These are phyloP conservation scores for Hybos culiciformis DNA, from an alignment of 2,888 invertebrate genomes.

Conservation along the genomic window DNA sequence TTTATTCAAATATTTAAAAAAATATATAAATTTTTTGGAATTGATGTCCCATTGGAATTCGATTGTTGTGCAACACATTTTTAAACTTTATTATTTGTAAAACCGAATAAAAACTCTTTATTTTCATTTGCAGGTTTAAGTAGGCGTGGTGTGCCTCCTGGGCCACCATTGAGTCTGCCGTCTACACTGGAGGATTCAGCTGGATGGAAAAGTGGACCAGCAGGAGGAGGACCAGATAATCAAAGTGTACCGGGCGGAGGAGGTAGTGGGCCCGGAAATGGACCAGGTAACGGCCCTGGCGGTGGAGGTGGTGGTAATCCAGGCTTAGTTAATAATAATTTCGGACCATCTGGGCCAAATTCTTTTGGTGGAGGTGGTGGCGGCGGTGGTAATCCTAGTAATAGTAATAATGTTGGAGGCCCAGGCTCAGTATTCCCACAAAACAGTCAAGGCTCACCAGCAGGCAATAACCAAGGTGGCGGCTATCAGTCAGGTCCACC, in stretches of 20 bases:
- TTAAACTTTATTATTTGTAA: too few relatives aligned
- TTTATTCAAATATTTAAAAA: too few relatives aligned
- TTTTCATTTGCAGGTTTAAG: conserved; percentile 54
- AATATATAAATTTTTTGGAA: too few relatives aligned
- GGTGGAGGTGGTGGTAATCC: conserved; percentile 46
- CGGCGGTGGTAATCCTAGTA: too few relatives aligned
- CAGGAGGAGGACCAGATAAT: conserved; percentile 49
- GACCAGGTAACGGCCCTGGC: conserved; percentile 49
- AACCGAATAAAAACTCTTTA: too few relatives aligned
- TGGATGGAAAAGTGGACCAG: conserved; percentile 61
- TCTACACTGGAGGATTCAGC: conserved; percentile 63
- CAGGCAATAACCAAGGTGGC: conserved; percentile 47
- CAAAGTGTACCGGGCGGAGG: conserved; percentile 45
- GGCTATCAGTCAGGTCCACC: conserved; percentile 54
- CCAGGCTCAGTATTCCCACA: conserved; percentile 51
- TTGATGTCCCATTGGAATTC: too few relatives aligned
- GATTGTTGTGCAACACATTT: too few relatives aligned
- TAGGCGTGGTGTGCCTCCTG: conserved; percentile 48
- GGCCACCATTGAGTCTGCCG: conserved; percentile 49
- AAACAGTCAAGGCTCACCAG: conserved; percentile 60
- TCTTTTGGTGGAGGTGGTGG: too few relatives aligned
- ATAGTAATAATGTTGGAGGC: too few relatives aligned
- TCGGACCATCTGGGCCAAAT: conserved; percentile 40
- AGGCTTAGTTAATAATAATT: conserved; percentile 44
- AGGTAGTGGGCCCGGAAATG: conserved; percentile 54